Conservation (phyloP, 2,113 vertebrate genomes). For the Epinephelus cyanopodus region DNA sequence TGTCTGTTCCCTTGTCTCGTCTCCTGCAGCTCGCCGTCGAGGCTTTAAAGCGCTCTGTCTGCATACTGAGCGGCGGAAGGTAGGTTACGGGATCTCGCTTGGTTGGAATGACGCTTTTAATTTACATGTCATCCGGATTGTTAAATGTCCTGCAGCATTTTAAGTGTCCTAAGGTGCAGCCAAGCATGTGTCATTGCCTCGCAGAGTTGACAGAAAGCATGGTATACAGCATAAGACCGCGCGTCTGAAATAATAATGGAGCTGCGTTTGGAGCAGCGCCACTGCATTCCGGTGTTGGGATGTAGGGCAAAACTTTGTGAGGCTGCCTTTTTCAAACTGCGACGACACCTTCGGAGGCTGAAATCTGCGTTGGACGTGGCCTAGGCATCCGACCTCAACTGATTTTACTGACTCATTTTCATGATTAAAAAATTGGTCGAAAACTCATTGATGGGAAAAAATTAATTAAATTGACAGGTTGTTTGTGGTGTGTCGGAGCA, state of each 20-base stretch:
- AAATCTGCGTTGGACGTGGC: slow-evolving; percentile 22
- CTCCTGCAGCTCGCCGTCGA: slow-evolving; percentile 60
- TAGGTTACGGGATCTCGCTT: slow-evolving; percentile 63
- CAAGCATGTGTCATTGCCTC: slow-evolving; percentile 40
- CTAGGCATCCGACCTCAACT: neutral
- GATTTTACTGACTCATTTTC: neutral
- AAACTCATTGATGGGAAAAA: neutral
- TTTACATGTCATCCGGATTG: slow-evolving; percentile 62
- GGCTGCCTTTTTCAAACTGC: slow-evolving; percentile 42
- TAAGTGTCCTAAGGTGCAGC: slow-evolving; percentile 40
- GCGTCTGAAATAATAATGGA: slow-evolving; percentile 26
- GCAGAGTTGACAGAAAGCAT: slow-evolving; percentile 47
- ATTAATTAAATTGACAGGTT: neutral
- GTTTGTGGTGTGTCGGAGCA: neutral
- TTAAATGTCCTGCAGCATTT: slow-evolving; percentile 38
- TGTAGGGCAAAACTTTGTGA: slow-evolving; percentile 66
- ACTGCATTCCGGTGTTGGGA: slow-evolving; percentile 51
- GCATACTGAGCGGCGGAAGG: slow-evolving; percentile 74
- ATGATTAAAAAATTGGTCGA: neutral
- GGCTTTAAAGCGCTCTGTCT: slow-evolving; percentile 70
- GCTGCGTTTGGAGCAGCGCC: slow-evolving; percentile 52
- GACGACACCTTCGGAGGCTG: slow-evolving; percentile 37
- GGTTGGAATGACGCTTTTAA: slow-evolving; percentile 57
- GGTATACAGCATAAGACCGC: neutral
- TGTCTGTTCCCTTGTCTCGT: slow-evolving; percentile 44